Base-by-base conservation (phyloP, 1,140 invertebrate genomes). In the Eurosta solidaginis region DNA sequence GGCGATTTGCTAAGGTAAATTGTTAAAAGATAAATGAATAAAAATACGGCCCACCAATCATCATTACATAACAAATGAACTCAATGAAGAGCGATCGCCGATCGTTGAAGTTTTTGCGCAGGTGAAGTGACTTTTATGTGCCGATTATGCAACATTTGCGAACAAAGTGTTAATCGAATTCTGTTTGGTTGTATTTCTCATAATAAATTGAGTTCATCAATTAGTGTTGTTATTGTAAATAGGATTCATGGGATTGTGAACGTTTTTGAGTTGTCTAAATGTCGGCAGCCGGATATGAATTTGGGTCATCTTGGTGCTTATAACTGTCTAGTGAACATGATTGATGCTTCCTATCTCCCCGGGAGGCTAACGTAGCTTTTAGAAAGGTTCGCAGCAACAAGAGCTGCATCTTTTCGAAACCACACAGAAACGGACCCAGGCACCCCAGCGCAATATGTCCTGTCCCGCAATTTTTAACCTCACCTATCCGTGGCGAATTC, bases 121-220 rank as follows among this genome's bases (percentile, higher is more conserved):
- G 73, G 73, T 74, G 73, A 29, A 74, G 73, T 42, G 33, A 7
- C 59, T 42, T 27, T 68, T 68, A 68, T 22, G n/a, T n/a, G 27
- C 33, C 33, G 59, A 68, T 68, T 68, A 68, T 68, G 59, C 59
- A 68, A 68, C 59, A 68, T 42, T 36, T 29, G 59, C 33, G 33
- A 68, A n/a, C 44, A 45, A 74, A 47, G 40, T 25, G 44, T 45
- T 74, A 74, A 74, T 74, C 9, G 40, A 27, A 47, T 74, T 17
- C 12, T 27, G 42, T 74, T 12, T 42, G 44, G 33, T 36, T 68
- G 17, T 68, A n/a, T 68, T 25, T 52, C 3, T 20, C 5, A 6
- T 6, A 5, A 44, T 44, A 44, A 5, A 44, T 44, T 44, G 42
- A 44, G 1, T 27, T 5, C 14, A n/a, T 68, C n/a, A 33, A 20